These are phyloP conservation scores for Morinoia aosen DNA, from an alignment of 2,888 invertebrate species.

Conservation along the genomic window DNA sequence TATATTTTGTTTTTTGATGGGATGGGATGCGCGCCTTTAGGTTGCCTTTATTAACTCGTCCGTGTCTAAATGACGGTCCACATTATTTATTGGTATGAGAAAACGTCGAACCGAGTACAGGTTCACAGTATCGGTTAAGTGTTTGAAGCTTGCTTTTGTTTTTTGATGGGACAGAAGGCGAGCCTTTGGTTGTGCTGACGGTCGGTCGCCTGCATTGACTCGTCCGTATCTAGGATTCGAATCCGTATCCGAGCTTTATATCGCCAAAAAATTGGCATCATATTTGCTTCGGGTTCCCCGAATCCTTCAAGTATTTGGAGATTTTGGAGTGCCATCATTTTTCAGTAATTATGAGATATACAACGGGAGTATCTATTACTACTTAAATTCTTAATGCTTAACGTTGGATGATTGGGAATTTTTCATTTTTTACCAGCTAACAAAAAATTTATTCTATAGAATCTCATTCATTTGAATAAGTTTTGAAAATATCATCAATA, in stretches of 20 bases:
- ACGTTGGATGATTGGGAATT: too few relatives aligned
- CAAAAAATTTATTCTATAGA: too few relatives aligned
- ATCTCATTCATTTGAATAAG: too few relatives aligned
- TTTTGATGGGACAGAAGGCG: slow-evolving; percentile 87
- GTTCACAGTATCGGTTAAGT: too few relatives aligned
- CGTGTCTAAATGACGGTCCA: background rate
- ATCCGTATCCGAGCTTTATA: background rate
- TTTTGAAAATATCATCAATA: too few relatives aligned
- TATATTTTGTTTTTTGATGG: slow-evolving; percentile 77
- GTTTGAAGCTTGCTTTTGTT: too few relatives aligned
- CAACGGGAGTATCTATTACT: too few relatives aligned
- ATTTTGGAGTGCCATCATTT: background rate
- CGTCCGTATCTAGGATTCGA: background rate
- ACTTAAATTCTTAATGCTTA: too few relatives aligned
- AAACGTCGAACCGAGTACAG: background rate
- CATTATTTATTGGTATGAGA: slow-evolving; percentile 79
- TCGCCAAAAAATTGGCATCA: background rate
- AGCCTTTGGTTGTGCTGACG: too few relatives aligned
- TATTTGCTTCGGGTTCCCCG: background rate
- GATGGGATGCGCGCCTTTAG: slow-evolving; percentile 87
- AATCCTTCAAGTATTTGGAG: background rate
- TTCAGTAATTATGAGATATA: too few relatives aligned
- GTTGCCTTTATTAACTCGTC: background rate
- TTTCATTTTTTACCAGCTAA: too few relatives aligned
- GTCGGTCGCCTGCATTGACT: background rate